Base-by-base conservation (phyloP, 2,888 invertebrate genomes). In the Drosophila eohydei region DNA sequence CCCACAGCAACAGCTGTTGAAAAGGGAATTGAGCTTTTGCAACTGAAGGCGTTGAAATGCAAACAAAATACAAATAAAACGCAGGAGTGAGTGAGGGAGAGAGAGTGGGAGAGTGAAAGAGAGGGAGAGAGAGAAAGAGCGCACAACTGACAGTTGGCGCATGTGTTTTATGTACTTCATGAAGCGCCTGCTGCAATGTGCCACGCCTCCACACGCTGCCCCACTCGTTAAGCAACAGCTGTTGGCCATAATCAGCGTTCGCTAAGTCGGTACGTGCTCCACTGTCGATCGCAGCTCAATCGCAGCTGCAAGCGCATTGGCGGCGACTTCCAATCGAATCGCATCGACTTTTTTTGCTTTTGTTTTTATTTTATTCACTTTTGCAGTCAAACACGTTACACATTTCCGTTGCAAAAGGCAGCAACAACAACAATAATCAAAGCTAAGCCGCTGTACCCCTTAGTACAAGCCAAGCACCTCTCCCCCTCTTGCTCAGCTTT, bases 351-450 rank as follows among this genome's bases (percentile, higher is more conserved):
- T 12, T 32, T 12, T 48, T 16, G 2, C 12, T 12, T 4, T 12
- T 43, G 21, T 14, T 6, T 26, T 26, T 44, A 1, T 21, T 21
- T 21, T 21, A 21, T 21, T 34, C 34, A 8, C 34, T 34, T 46
- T 32, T 21, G 51, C 51, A 34, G 51, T 34, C 61, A 69, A 85
- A 83, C 83, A 78, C 83, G 83, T 74, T 78, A 68, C 78, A 73
- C 76, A 83, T 78, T 85, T 85, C 78, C 82, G 82, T 71, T 76
- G 55, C 36, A 55, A 32, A 52, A 26, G 26, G 21, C 60, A 52
- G 9, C 72, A 34, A 14, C 60, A 54, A 79, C 66, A 68, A 65
- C 67, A 54, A 56, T 59, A 76, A 81, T 81, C 76, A 76, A 81
- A 73, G 78, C 69, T 41, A 14, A 68, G 67, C 79, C 75, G 60